Evolutionary conservation across 2,113 vertebrate species (phyloP).

Genomic region (Malurus elegans): DNA sequence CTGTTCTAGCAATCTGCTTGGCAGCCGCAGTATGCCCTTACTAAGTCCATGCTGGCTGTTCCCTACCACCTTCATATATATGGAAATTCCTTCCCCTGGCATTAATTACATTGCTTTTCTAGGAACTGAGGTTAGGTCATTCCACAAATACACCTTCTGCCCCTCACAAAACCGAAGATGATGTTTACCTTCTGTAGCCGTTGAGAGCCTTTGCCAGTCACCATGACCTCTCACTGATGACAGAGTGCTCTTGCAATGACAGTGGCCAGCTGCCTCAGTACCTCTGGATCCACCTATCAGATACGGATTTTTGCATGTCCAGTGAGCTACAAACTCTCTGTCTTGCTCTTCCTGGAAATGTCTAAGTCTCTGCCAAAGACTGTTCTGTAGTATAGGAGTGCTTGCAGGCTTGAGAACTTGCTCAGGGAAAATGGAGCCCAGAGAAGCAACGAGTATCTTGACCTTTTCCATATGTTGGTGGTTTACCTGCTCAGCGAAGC

Average conservation of each 20-base stretch:
- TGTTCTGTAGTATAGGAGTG: background rate
- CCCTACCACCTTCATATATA: background rate
- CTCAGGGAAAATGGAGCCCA: background rate
- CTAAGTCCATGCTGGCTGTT: background rate
- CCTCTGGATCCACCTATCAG: background rate
- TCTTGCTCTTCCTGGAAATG: background rate
- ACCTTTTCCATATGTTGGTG: background rate
- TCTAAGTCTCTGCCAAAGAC: background rate
- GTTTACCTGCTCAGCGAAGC: background rate
- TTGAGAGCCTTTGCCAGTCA: background rate
- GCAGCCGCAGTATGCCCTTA: background rate
- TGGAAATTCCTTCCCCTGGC: background rate
- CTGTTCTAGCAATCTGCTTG: background rate
- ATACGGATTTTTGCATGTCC: background rate
- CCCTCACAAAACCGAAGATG: background rate
- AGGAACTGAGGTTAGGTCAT: background rate
- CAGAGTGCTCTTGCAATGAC: background rate
- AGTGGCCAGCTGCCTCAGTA: background rate
- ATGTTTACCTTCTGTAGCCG: background rate
- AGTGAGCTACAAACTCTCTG: background rate
- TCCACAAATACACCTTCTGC: background rate
- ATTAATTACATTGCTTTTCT: background rate
- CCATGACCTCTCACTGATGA: background rate
- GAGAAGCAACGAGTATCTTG: accelerated
- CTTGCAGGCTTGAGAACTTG: background rate